Base-by-base conservation (phyloP, 2,797 vertebrate species). In the Oreonectes daqikongensis region DNA sequence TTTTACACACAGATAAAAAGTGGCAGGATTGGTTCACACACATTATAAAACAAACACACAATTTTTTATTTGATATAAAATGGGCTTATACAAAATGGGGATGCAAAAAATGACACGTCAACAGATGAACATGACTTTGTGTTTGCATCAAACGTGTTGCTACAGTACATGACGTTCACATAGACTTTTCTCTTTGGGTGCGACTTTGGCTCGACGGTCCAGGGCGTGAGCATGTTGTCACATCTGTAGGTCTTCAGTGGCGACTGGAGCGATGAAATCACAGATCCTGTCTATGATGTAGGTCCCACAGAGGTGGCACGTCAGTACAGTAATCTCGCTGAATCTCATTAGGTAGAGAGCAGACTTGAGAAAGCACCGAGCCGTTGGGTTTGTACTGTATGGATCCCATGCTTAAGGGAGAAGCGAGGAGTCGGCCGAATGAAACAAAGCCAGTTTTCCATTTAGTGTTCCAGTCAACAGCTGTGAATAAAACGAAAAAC, bases 381-480 rank as follows among this genome's bases (percentile, higher is more conserved):
- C 57, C 44, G 2, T 70, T 9, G 32, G 57, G 57, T 17, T n/a
- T 35, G 18, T 35, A n/a, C 26, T 26, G 32, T 14, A 42, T 42
- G 12, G 40, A 69, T 63, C 46, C 66, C 40, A 59, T 17, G 20
- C 46, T 77, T 63, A 70, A 53, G 38, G 24, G 40, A 72, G 55
- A 46, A 42, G 44, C 38, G 32, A 61, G 26, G 44, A 52, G 52
- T 77, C 18, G 32, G 22, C 28, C 18, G 90, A 81, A 52, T 85
- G 79, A 86, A 95, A 96, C 86, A 95, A 86, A 64, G 81, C 91
- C 52, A 97, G 92, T 75, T 89, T 94, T 79, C 96, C 96, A 69
- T 95, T 94, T 89, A 95, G 80, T 72, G 94, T 94, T 81, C 94
- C 95, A 64, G 94, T 95, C 87, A 90, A 82, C 69, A 97, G 94